phyloP scores from a whole-genome alignment of 2,113 vertebrate genomes.

The Phylloscopus trochilus region DNA sequence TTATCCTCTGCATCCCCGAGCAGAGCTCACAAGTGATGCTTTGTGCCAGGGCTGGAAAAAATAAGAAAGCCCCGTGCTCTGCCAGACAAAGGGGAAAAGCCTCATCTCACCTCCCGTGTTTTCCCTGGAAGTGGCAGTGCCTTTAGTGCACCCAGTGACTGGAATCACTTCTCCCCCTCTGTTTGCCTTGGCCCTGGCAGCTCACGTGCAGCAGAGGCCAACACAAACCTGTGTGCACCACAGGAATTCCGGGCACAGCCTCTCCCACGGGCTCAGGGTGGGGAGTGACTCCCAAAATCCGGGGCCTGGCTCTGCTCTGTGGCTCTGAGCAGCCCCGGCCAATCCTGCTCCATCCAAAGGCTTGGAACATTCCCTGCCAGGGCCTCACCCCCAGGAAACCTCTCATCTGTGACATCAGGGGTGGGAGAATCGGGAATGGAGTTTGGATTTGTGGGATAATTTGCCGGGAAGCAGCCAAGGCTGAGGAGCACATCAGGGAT shows the following conservation, averaged over 20 bases:
- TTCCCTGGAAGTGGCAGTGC: slow-evolving; percentile 1
- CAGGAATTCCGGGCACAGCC: neutral
- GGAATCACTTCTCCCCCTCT: neutral
- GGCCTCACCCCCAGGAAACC: neutral
- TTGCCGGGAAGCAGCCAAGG: neutral
- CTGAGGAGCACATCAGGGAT: neutral
- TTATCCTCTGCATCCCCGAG: neutral
- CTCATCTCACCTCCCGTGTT: neutral
- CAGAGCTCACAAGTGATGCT: neutral
- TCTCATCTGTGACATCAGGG: neutral
- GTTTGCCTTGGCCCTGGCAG: slow-evolving; percentile 26
- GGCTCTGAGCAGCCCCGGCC: neutral
- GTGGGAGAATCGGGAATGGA: neutral
- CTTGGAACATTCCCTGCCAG: neutral
- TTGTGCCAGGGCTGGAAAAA: neutral
- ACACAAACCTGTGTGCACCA: neutral
- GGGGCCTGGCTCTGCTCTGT: accelerated
- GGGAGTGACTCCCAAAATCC: neutral
- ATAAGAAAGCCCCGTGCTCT: neutral
- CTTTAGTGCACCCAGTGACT: neutral
- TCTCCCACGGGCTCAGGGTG: neutral
- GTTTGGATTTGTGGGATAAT: neutral
- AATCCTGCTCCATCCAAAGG: neutral
- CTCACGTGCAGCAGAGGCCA: neutral
- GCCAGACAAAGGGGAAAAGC: neutral